Evolutionary conservation across 2,797 vertebrate species (phyloP), one percentile per base, ranked within the genome.

Genomic region (Muscicapa comitata): DNA sequence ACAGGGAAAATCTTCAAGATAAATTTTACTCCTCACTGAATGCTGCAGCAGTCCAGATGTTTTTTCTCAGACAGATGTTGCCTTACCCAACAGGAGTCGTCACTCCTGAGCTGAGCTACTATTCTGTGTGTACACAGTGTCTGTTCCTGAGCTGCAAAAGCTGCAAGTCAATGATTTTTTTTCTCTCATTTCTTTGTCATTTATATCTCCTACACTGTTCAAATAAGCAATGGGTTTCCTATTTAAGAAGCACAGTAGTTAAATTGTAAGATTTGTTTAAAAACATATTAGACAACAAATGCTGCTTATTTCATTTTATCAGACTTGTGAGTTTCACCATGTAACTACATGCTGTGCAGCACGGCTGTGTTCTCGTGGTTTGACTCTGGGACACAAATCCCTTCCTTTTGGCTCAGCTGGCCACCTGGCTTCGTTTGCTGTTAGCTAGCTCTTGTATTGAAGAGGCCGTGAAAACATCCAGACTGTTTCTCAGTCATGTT

Each of bases 11-110:
- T 51, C 15, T 43, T 92, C 28, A 66, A 73, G 51, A 53, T 78
- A 79, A 72, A 80, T 94, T 93, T 78, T 96, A 29, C 26, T 91
- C 63, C 37, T 72, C n/a, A 11, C 26, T 75, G 76, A 75, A 70
- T n/a, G 40, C 65, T 73, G 66, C 9, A 26, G 48, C 51, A 43
- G 76, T 72, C 87, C 95, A 97, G 93, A 88, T 97, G 95, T 91
- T 95, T 91, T 72, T 68, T 62, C 70, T 93, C 82, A 72, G 68
- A 59, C 94, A 94, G 89, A 88, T 96, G 91, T 91, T 91, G 26
- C 82, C 83, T 88, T 95, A 48, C 79, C 59, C 89, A 81, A 29
- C 54, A 73, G 40, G 78, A 95, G 78, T 51, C 92, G 0, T 66
- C 13, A 19, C 26, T 95, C 72, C 82, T 93, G 82, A 91, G 85